Conservation (phyloP, 2,797 vertebrate genomes). For the Spea hammondii region DNA sequence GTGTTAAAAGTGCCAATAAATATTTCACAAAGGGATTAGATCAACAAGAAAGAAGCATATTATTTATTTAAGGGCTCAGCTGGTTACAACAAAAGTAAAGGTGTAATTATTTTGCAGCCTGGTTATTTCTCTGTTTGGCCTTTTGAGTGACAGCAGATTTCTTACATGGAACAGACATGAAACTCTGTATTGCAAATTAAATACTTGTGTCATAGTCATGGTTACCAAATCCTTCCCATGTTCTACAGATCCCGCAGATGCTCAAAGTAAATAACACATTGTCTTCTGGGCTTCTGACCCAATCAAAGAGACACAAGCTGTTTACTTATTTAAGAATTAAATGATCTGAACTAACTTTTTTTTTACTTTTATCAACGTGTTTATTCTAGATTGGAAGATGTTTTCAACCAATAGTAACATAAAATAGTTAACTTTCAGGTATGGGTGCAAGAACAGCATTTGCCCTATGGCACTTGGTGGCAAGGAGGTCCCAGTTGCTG, state of each 20-base stretch:
- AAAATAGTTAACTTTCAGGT: too few relatives aligned
- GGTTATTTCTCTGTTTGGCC: slow-evolving; percentile 34
- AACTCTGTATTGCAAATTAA: slow-evolving; percentile 26
- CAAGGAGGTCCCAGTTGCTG: too few relatives aligned
- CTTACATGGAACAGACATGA: slow-evolving; percentile 16
- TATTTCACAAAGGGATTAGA: slow-evolving; percentile 53
- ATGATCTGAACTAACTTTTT: background rate
- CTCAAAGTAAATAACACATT: slow-evolving; percentile 9
- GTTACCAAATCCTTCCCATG: slow-evolving; percentile 16
- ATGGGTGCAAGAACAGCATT: too few relatives aligned
- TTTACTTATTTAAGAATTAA: background rate
- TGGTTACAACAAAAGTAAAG: slow-evolving; percentile 49
- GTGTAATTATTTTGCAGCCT: slow-evolving; percentile 47
- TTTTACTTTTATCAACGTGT: background rate
- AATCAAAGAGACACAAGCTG: background rate
- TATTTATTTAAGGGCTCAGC: slow-evolving; percentile 51
- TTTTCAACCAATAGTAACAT: too few relatives aligned
- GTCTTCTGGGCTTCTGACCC: slow-evolving; percentile 6
- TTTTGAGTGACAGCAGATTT: slow-evolving; percentile 11
- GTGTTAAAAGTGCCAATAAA: slow-evolving; percentile 50
- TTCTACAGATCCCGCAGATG: slow-evolving; percentile 8
- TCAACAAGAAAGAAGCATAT: slow-evolving; percentile 49
- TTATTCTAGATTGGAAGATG: too few relatives aligned
- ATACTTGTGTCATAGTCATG: slow-evolving; percentile 24
- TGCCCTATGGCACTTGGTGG: too few relatives aligned